These are phyloP conservation scores for Pseudopipra pipra DNA, from an alignment of 2,113 vertebrate species.

Conservation along the genomic window DNA sequence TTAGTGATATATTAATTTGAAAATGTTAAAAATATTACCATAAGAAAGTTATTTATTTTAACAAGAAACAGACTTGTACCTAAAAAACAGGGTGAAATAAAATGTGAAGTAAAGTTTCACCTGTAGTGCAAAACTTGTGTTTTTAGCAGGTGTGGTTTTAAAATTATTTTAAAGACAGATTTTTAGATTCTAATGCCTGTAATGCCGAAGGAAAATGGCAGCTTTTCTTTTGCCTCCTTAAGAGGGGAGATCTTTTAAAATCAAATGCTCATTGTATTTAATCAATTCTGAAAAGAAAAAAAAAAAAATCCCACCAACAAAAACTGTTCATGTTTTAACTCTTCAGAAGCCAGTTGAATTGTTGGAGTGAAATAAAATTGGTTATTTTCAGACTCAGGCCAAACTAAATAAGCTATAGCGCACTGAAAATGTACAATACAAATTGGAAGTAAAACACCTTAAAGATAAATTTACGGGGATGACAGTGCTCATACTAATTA, in stretches of 20 bases:
- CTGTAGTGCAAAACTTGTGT: not conserved
- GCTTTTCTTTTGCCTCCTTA: slow-evolving; percentile 43
- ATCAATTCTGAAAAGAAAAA: slow-evolving; percentile 24
- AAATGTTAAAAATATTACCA: not conserved
- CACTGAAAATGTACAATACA: slow-evolving; percentile 62
- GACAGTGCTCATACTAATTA: slow-evolving; percentile 34
- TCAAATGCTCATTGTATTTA: slow-evolving; percentile 57
- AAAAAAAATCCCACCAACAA: not conserved
- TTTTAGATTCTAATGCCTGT: slow-evolving; percentile 53
- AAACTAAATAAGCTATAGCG: slow-evolving; percentile 75
- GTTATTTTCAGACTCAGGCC: slow-evolving; percentile 74
- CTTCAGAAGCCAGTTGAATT: slow-evolving; percentile 73
- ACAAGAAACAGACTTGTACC: not conserved
- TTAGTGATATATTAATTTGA: not conserved
- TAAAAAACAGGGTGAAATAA: slow-evolving; percentile 6
- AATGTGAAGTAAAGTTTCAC: slow-evolving; percentile 19
- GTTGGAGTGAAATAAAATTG: slow-evolving; percentile 65
- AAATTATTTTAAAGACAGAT: slow-evolving; percentile 5
- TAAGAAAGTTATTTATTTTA: slow-evolving; percentile 1
- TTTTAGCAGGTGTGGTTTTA: not conserved
- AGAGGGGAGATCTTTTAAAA: slow-evolving; percentile 38
- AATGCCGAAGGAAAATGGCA: slow-evolving; percentile 66
- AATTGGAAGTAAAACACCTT: slow-evolving; percentile 67
- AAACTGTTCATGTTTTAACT: slow-evolving; percentile 71
- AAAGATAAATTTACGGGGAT: slow-evolving; percentile 66